These are phyloP conservation scores for Drosophila dunni DNA, from an alignment of 1,140 invertebrate species.

Conservation along the genomic window DNA sequence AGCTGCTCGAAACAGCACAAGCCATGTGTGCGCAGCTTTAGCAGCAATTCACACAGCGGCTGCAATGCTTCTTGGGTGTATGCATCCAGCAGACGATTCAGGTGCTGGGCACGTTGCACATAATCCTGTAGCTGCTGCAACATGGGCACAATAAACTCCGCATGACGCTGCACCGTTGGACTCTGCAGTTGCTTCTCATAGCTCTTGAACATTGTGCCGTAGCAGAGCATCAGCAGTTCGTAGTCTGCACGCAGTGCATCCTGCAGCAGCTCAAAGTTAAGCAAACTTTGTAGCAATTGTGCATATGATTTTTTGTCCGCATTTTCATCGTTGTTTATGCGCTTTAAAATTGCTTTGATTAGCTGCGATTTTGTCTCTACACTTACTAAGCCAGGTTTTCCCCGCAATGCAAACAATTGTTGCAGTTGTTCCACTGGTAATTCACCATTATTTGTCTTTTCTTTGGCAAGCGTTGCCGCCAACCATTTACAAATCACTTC, in stretches of 20 bases:
- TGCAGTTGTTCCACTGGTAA: slow-evolving; percentile 48
- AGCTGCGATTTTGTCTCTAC: slow-evolving; percentile 45
- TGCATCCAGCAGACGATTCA: background rate
- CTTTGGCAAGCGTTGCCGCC: slow-evolving; percentile 4
- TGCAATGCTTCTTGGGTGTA: slow-evolving; percentile 44
- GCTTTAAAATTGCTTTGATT: slow-evolving; percentile 24
- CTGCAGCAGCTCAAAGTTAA: slow-evolving; percentile 67
- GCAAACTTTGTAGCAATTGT: slow-evolving; percentile 39
- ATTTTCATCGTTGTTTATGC: background rate
- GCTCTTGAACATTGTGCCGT: slow-evolving; percentile 47
- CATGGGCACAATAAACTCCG: slow-evolving; percentile 55
- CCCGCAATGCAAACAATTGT: slow-evolving; percentile 56
- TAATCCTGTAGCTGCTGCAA: slow-evolving; percentile 60
- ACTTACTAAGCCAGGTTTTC: slow-evolving; percentile 65
- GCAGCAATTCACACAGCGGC: slow-evolving; percentile 53
- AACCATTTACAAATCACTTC: slow-evolving; percentile 74
- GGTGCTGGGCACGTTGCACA: slow-evolving; percentile 52
- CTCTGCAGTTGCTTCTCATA: slow-evolving; percentile 47
- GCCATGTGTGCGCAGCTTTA: slow-evolving; percentile 36
- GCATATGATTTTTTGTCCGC: slow-evolving; percentile 2
- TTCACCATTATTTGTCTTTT: background rate
- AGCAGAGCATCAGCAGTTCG: slow-evolving; percentile 42
- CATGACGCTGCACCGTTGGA: slow-evolving; percentile 27
- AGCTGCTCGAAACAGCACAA: slow-evolving; percentile 57
- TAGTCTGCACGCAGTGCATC: slow-evolving; percentile 63